Base-by-base conservation (phyloP, 2,888 invertebrate genomes). In the Thera britannica region DNA sequence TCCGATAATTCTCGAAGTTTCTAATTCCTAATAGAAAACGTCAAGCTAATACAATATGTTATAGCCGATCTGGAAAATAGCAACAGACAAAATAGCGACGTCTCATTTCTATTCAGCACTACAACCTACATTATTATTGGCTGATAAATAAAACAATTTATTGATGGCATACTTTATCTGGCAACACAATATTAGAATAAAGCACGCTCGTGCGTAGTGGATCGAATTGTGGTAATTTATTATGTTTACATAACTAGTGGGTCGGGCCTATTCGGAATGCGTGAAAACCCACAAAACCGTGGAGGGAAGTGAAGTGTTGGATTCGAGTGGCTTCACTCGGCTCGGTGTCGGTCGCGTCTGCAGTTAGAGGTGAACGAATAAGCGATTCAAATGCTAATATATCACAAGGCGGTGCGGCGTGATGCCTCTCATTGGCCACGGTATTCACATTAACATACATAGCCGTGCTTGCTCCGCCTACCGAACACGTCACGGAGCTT, bases 351-450 rank as follows among this genome's bases (percentile, higher is more conserved):
- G 51, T 44, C 60, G 60, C 56, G 36, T 58, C 58, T 52, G 58
- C 58, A 67, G 38, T 66, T 56, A 49, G 62, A 62, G 62, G 67
- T 67, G 67, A 86, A 87, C 90, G 90, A 90, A 90, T 90, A 89
- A 90, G 84, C 90, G 89, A 88, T 92, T 91, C 90, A 90, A 93
- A 93, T 92, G 91, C 89, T 92, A 93, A 93, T 93, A 93, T 93
- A 92, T 93, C 92, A 93, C 93, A 81, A 86, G 88, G 89, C 90
- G 89, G 91, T 76, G 84, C 81, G 83, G 80, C 85, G 84, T 89
- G 89, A 89, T 86, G 89, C 72, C 84, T 83, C 88, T 89, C 87
- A 93, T 93, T 93, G 93, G 93, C 85, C 81, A 85, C 81, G 86
- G 79, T 88, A 84, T 90, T 89, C 88, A 87, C 88, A 93, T 93